These are phyloP conservation scores for Rutilus rutilus DNA, from an alignment of 2,113 vertebrate genomes.

Conservation along the genomic window DNA sequence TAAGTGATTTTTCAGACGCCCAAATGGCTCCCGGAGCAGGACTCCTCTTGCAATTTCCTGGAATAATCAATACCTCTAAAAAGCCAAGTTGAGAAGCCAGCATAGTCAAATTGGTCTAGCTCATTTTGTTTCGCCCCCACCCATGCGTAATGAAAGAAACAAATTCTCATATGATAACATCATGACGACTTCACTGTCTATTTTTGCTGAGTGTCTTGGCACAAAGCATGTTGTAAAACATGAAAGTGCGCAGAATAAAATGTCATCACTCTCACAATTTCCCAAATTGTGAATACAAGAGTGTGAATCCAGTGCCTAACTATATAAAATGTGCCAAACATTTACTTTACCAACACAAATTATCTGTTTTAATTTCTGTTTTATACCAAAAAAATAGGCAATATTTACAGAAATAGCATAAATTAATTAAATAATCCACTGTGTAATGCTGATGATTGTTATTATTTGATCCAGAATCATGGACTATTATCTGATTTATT, in stretches of 20 bases:
- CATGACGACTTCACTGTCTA: slow-evolving; percentile 1
- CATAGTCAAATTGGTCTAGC: slow-evolving; percentile 40
- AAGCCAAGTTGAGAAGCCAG: slow-evolving; percentile 64
- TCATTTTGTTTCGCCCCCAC: slow-evolving; percentile 26
- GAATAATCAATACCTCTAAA: slow-evolving; percentile 83
- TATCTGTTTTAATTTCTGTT: background rate
- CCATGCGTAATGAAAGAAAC: slow-evolving; percentile 27
- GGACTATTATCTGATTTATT: background rate
- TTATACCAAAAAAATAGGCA: background rate
- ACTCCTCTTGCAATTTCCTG: slow-evolving; percentile 81
- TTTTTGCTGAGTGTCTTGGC: background rate
- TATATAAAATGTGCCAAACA: background rate
- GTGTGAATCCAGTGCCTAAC: background rate
- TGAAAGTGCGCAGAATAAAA: background rate
- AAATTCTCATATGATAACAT: slow-evolving; percentile 17
- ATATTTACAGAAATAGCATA: background rate
- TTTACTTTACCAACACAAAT: background rate
- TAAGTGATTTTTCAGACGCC: slow-evolving; percentile 84
- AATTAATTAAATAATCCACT: background rate
- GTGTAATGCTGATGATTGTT: background rate
- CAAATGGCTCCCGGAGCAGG: slow-evolving; percentile 83
- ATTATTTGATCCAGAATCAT: background rate
- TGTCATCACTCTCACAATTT: background rate
- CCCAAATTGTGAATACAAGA: background rate
- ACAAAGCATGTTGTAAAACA: background rate